phyloP scores from a whole-genome alignment of 2,113 vertebrate genomes.

The Phrynosoma platyrhinos region DNA sequence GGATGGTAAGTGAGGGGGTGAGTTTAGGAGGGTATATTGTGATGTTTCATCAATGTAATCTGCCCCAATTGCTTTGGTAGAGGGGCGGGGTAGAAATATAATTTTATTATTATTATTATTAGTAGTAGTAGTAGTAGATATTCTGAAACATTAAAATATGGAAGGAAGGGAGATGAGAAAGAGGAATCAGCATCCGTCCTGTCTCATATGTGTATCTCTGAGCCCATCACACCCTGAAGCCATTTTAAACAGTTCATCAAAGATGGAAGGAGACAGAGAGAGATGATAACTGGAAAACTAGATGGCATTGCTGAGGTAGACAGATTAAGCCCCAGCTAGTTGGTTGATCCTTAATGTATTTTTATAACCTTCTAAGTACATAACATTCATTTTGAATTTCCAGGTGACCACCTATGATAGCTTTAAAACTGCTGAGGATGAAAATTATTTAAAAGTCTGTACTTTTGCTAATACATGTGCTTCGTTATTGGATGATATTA shows the following conservation, averaged over 20 bases:
- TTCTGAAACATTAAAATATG: neutral
- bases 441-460: too few relatives aligned
- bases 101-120: too few relatives aligned
- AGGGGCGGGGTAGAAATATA: too few relatives aligned
- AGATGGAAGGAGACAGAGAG: neutral
- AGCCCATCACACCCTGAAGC: neutral
- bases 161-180: neutral
- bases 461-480: neutral
- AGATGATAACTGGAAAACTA: neutral
- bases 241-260: neutral
- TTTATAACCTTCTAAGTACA: conserved; percentile 41
- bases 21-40: too few relatives aligned
- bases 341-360: neutral
- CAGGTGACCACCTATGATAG: conserved; percentile 47
- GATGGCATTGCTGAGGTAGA: neutral
- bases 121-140: neutral
- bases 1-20: too few relatives aligned
- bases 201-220: neutral
- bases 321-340: neutral
- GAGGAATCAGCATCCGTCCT: neutral
- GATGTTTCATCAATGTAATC: too few relatives aligned
- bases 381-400: conserved; percentile 51
- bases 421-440: conserved; percentile 52
- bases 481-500: neutral
- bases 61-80: too few relatives aligned